These are phyloP conservation scores for Andrena flavipes DNA, from an alignment of 2,888 invertebrate species.

Conservation along the genomic window DNA sequence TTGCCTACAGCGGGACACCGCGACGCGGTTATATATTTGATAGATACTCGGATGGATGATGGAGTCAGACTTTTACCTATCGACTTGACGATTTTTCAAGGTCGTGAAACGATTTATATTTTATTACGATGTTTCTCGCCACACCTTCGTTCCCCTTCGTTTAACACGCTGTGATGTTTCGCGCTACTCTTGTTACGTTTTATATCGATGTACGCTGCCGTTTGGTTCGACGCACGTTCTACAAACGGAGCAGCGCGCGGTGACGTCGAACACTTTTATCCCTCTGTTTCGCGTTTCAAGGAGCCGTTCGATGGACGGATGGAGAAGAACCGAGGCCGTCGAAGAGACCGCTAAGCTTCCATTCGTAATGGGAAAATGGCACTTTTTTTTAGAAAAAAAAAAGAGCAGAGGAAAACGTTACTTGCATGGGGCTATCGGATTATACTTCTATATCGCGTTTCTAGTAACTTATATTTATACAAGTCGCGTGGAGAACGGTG, in stretches of 20 bases:
- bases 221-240: constrained; percentile 28
- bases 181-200: constrained; percentile 65
- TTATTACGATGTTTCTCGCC: constrained; percentile 43
- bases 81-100: constrained; percentile 1
- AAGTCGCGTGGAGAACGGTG: constrained; percentile 21
- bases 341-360: not conserved
- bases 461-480: constrained; percentile 37
- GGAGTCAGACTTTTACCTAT: constrained; percentile 8
- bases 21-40: constrained; percentile 5
- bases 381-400: constrained; percentile 31
- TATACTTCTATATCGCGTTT: constrained; percentile 48
- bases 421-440: constrained; percentile 24
- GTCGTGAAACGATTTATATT: constrained; percentile 35
- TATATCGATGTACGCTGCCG: constrained; percentile 54
- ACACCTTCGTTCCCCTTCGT: constrained; percentile 39
- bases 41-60: not conserved
- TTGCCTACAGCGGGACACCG: constrained; percentile 7
- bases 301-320: not conserved
- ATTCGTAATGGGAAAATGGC: not conserved
- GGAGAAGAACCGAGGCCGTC: not conserved
- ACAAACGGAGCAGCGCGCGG: constrained; percentile 29
- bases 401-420: constrained; percentile 22
- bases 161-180: constrained; percentile 62
- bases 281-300: constrained; percentile 20
- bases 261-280: constrained; percentile 16